These are phyloP conservation scores for Jaculus jaculus DNA, from an alignment of 2,113 vertebrate genomes.

Conservation along the genomic window DNA sequence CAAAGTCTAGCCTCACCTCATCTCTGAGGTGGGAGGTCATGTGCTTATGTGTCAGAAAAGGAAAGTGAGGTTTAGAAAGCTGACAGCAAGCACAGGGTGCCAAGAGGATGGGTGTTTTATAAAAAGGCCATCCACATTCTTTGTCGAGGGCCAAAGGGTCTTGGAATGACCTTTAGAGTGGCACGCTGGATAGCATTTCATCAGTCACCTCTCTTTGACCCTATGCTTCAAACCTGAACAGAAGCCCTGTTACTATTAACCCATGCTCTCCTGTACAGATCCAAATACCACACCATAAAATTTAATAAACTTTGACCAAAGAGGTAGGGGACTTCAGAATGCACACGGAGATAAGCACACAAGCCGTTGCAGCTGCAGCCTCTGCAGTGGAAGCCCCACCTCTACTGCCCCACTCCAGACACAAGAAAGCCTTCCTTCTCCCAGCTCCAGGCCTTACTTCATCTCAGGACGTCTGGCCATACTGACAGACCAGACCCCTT, in stretches of 20 bases:
- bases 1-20: not conserved
- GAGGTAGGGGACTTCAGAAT: not conserved
- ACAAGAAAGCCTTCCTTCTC: not conserved
- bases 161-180: not conserved
- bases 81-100: not conserved
- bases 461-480: not conserved
- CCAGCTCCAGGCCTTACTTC: not conserved
- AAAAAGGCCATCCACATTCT: not conserved
- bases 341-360: not conserved
- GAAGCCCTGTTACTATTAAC: not conserved
- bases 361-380: not conserved
- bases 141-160: not conserved
- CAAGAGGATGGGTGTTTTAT: no score
- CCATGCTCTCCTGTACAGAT: not conserved
- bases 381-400: not conserved
- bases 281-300: not conserved
- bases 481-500: not conserved
- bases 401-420: not conserved
- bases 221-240: not conserved
- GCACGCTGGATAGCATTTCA: not conserved
- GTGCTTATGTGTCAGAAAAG: not conserved
- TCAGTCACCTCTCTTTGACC: not conserved
- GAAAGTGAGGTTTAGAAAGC: not conserved
- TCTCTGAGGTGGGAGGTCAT: not conserved
- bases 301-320: constrained; percentile 28